Percentiles rank a stretch among this genome's conserved stretches.
phyloP scores from a whole-genome alignment of 2,888 invertebrate genomes.

The Chymomyza fuscimana region DNA sequence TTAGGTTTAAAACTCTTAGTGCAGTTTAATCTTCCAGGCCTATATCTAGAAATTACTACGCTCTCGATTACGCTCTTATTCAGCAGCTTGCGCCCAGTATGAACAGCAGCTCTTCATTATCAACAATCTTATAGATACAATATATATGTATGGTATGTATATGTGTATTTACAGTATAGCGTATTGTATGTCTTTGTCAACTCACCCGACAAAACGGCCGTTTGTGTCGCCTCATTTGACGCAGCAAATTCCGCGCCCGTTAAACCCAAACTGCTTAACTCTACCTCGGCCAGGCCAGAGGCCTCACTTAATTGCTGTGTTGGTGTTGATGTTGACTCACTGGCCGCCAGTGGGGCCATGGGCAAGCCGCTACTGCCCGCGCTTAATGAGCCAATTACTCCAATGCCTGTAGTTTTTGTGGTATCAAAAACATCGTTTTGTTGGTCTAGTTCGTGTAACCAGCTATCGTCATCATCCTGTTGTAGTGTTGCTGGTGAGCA shows the following conservation, averaged over 20 bases:
- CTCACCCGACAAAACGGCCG: conserved; percentile 73
- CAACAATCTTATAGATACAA: conserved; percentile 15
- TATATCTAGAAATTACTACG: not conserved
- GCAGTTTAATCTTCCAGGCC: not conserved
- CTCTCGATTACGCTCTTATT: not conserved
- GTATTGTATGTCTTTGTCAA: conserved; percentile 4
- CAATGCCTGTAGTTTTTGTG: conserved; percentile 57
- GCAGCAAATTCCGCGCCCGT: not conserved
- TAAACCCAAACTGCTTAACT: conserved; percentile 8
- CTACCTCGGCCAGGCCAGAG: conserved; percentile 25
- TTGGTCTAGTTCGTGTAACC: conserved; percentile 76
- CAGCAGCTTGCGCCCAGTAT: conserved; percentile 52
- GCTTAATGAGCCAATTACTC: conserved; percentile 31
- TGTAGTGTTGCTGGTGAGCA: conserved; percentile 54
- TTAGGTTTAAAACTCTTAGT: not conserved
- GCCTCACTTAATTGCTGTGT: conserved; percentile 61
- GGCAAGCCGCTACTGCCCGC: conserved; percentile 44
- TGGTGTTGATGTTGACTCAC: conserved; percentile 70
- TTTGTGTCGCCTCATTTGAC: conserved; percentile 20
- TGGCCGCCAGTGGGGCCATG: conserved; percentile 68
- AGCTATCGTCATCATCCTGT: conserved; percentile 72
- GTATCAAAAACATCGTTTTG: conserved; percentile 77
- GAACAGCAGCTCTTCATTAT: conserved; percentile 47
- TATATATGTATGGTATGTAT: conserved; percentile 7
- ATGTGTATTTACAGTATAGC: conserved; percentile 6